phyloP scores from a whole-genome alignment of 2,113 vertebrate species.

The Crocuta crocuta region DNA sequence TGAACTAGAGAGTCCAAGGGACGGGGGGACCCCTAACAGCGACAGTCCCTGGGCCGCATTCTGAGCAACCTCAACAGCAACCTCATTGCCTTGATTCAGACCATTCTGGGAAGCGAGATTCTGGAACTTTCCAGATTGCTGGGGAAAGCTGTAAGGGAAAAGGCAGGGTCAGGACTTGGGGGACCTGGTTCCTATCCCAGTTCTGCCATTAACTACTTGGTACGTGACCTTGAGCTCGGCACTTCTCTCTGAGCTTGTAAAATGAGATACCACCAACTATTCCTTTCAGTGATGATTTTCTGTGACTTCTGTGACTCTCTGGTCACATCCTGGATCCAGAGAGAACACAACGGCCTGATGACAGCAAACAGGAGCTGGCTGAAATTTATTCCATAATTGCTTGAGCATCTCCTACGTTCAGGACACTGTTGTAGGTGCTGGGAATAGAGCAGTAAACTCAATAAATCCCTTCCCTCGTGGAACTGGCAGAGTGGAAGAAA shows the following conservation, averaged over 20 bases:
- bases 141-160: neutral
- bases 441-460: neutral
- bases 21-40: neutral
- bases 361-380: neutral
- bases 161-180: neutral
- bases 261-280: neutral
- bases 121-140: neutral
- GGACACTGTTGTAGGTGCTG: neutral
- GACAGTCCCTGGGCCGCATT: neutral
- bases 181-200: neutral
- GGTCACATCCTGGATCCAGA: neutral
- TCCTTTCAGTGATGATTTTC: neutral
- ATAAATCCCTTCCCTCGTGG: neutral
- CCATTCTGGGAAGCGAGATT: neutral
- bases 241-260: neutral
- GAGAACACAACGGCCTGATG: neutral
- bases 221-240: neutral
- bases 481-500: neutral
- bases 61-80: neutral
- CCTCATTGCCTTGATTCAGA: neutral
- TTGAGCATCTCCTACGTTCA: neutral
- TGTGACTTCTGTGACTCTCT: neutral
- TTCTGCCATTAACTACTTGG: neutral
- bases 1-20: neutral
- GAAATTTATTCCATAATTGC: neutral